A percentile compares a stretch with the other conserved stretches of the same genome.
Evolutionary conservation across 2,797 vertebrate genomes (phyloP).

Genomic region (Thripadectes ignobilis): DNA sequence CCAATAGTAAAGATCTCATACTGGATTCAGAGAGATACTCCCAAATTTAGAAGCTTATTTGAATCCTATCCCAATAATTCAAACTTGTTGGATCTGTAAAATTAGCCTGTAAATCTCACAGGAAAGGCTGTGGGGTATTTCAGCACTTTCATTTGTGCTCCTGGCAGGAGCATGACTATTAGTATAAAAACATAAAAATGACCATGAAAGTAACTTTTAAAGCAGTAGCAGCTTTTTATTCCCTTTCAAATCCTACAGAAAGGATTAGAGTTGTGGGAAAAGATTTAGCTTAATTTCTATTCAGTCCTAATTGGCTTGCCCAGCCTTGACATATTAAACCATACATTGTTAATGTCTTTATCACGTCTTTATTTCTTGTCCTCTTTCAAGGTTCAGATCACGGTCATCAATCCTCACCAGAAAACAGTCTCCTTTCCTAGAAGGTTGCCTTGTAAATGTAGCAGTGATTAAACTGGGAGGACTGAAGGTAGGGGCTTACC

Average conservation of each 20-base stretch:
- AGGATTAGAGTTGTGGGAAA: slow-evolving; percentile 59
- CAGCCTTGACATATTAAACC: slow-evolving; percentile 38
- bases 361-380: slow-evolving; percentile 27
- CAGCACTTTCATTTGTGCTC: slow-evolving; percentile 38
- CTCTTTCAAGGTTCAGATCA: slow-evolving; percentile 36
- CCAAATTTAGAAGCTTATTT: slow-evolving; percentile 39
- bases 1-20: neutral
- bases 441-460: neutral
- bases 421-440: neutral
- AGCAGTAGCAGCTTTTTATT: slow-evolving; percentile 50
- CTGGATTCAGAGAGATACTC: neutral
- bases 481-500: neutral
- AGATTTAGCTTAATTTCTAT: slow-evolving; percentile 59
- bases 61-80: slow-evolving; percentile 37
- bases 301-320: slow-evolving; percentile 50
- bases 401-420: neutral
- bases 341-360: slow-evolving; percentile 56
- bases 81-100: slow-evolving; percentile 46
- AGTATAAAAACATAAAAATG: slow-evolving; percentile 56
- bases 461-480: neutral
- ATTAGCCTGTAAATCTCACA: slow-evolving; percentile 48
- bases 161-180: slow-evolving; percentile 41
- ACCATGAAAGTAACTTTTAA: slow-evolving; percentile 63
- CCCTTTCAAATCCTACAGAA: slow-evolving; percentile 56
- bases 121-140: slow-evolving; percentile 32